Evolutionary conservation across 1,140 invertebrate genomes (phyloP).

Genomic region (Drosophila murphyi): DNA sequence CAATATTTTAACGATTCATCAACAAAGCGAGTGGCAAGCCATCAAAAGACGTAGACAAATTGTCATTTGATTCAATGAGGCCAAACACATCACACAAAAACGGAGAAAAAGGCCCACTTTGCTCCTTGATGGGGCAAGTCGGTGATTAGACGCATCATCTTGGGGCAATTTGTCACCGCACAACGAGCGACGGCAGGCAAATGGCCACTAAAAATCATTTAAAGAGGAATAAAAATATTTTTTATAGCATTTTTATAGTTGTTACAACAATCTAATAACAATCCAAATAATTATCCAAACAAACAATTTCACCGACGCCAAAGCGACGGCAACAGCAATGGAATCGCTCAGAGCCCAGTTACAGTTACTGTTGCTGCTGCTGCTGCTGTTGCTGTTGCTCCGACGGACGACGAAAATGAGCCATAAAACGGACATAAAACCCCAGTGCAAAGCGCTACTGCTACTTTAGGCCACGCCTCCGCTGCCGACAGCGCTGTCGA

Average conservation of each 20-base stretch:
- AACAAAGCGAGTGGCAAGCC: constrained; percentile 18
- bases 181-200: constrained; percentile 55
- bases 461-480: constrained; percentile 71
- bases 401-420: constrained; percentile 77
- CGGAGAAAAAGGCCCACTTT: constrained; percentile 26
- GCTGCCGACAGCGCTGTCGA: constrained; percentile 41
- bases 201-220: constrained; percentile 82
- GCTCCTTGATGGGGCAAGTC: constrained; percentile 43
- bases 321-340: constrained; percentile 70
- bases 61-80: constrained; percentile 53
- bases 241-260: constrained; percentile 83
- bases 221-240: constrained; percentile 82
- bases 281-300: constrained; percentile 84
- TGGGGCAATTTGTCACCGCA: constrained; percentile 77
- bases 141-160: constrained; percentile 77
- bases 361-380: constrained; percentile 27
- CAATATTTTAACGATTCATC: constrained; percentile 40
- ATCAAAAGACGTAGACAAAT: constrained; percentile 42
- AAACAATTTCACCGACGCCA: constrained; percentile 74
- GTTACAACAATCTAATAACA: constrained; percentile 84
- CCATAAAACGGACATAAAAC: constrained; percentile 81
- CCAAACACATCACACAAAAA: constrained; percentile 26
- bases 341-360: constrained; percentile 44
- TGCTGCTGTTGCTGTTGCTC: constrained; percentile 44
- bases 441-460: constrained; percentile 69